Percentiles rank a stretch among this genome's conserved stretches.
These are phyloP conservation scores for Tuta absoluta DNA, from an alignment of 2,888 invertebrate genomes.

Conservation along the genomic window DNA sequence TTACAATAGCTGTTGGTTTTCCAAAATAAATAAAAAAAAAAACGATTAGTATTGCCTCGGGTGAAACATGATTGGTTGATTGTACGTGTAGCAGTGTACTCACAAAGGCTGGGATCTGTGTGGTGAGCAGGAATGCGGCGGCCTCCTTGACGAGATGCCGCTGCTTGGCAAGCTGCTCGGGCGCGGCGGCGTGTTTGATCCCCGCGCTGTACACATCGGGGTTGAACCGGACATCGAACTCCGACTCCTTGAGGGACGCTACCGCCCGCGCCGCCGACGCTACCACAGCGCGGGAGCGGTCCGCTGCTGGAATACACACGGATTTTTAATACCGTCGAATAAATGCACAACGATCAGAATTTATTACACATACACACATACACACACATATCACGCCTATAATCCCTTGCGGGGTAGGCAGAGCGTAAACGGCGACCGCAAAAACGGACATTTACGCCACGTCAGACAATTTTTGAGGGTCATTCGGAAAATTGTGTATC, in stretches of 20 bases:
- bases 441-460: too few relatives aligned
- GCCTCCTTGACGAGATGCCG: conserved; percentile 96
- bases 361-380: too few relatives aligned
- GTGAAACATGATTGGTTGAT: conserved; percentile 1
- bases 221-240: conserved; percentile 98
- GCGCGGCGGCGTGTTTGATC: conserved; percentile 89
- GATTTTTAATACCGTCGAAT: not conserved
- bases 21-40: too few relatives aligned
- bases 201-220: conserved; percentile 98
- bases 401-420: too few relatives aligned
- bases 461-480: too few relatives aligned
- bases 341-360: not conserved
- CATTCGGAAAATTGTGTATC: too few relatives aligned
- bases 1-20: too few relatives aligned
- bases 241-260: conserved; percentile 96
- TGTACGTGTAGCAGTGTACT: too few relatives aligned
- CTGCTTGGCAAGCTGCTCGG: conserved; percentile 88
- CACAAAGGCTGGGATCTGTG: conserved; percentile 97
- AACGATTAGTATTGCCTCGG: conserved; percentile 12
- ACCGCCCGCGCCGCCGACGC: conserved; percentile 94
- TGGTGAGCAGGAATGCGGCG: conserved; percentile 94
- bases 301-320: conserved; percentile 78
- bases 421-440: too few relatives aligned
- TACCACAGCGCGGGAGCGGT: conserved; percentile 93
- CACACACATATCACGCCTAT: too few relatives aligned